Conservation (phyloP, 2,113 vertebrate species). For the Herpetotheres cachinnans region DNA sequence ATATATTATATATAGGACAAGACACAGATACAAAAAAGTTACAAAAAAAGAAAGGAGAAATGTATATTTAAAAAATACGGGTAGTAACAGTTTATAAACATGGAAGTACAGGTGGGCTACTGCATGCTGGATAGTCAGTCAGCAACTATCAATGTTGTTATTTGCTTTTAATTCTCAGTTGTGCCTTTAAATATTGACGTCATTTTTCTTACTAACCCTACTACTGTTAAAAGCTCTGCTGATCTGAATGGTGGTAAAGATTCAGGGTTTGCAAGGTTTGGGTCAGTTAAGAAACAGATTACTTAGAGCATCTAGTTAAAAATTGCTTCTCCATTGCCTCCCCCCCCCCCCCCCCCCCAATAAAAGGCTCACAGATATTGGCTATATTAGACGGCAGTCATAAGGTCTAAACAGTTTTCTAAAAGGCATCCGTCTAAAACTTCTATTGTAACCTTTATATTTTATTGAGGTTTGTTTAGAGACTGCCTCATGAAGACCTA, state of each 20-base stretch:
- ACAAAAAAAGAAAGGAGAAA: neutral
- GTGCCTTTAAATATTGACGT: neutral
- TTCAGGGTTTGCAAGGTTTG: neutral
- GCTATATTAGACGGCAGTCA: neutral
- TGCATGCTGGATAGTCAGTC: neutral
- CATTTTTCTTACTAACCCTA: neutral
- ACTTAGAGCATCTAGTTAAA: neutral
- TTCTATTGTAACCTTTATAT: neutral
- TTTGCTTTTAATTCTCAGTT: neutral
- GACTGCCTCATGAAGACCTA: neutral
- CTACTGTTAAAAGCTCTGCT: neutral
- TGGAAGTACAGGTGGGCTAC: neutral
- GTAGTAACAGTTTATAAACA: neutral
- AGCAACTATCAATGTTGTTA: neutral
- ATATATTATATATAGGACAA: constrained; percentile 20
- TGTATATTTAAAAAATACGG: neutral
- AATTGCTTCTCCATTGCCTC: neutral
- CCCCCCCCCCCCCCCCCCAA: no score
- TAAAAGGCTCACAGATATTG: neutral
- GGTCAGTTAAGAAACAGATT: neutral
- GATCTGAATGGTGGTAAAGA: neutral
- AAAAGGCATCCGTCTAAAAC: neutral
- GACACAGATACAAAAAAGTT: neutral
- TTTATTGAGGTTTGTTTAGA: neutral
- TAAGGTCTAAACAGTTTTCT: neutral